These are phyloP conservation scores for Phaetusa simplex DNA, from an alignment of 2,113 vertebrate genomes.

Conservation along the genomic window DNA sequence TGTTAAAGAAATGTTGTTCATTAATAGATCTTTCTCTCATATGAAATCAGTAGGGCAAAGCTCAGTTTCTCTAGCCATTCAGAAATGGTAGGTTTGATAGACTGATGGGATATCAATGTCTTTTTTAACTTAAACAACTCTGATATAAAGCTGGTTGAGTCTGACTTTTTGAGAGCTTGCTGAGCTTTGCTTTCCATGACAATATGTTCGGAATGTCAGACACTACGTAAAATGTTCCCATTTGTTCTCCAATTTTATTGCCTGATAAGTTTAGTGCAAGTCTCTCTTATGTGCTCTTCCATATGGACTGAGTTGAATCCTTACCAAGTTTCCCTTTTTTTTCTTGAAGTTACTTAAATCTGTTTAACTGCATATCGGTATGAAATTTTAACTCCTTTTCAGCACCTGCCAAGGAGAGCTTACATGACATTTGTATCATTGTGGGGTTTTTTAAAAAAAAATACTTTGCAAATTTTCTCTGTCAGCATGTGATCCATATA, in stretches of 20 bases:
- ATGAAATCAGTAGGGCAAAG: neutral
- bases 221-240: neutral
- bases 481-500: neutral
- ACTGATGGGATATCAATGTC: neutral
- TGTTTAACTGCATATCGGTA: neutral
- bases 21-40: neutral
- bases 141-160: neutral
- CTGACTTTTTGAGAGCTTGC: neutral
- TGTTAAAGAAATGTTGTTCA: neutral
- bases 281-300: neutral
- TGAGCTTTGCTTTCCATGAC: neutral
- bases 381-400: conserved; percentile 1
- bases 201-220: neutral
- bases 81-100: neutral
- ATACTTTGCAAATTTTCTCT: neutral
- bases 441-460: neutral
- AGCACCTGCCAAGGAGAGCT: neutral
- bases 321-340: neutral
- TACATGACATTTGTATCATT: neutral
- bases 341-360: neutral
- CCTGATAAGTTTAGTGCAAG: neutral
- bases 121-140: neutral
- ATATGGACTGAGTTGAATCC: neutral
- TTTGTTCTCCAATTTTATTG: neutral
- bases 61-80: neutral